phyloP scores from a whole-genome alignment of 1,140 invertebrate species.

The Cydia strobilella region DNA sequence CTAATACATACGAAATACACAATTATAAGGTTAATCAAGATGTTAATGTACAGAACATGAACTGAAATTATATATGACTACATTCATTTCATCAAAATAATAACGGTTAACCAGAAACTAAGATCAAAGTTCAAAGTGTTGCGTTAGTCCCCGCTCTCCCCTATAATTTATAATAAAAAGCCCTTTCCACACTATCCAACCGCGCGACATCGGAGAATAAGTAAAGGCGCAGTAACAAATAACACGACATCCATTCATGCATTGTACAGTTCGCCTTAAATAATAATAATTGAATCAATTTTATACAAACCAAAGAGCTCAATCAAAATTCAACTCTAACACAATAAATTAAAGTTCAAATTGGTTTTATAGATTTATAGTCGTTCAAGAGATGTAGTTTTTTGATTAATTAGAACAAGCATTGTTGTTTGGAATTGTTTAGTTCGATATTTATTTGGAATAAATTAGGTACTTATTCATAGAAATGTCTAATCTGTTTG shows the following conservation, averaged over 20 bases:
- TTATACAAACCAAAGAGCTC: conserved; percentile 42
- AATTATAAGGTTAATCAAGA: too few species aligned
- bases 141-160: too few species aligned
- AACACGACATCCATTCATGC: conserved; percentile 62
- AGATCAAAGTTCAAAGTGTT: too few species aligned
- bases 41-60: too few species aligned
- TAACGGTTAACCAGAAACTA: too few species aligned
- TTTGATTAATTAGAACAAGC: conserved; percentile 26
- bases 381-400: background rate
- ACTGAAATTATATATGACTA: too few species aligned
- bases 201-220: conserved; percentile 57
- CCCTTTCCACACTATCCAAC: conserved; percentile 40
- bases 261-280: conserved; percentile 66
- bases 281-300: conserved; percentile 73
- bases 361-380: background rate
- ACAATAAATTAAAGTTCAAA: background rate
- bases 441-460: conserved; percentile 1
- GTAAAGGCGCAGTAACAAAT: conserved; percentile 65
- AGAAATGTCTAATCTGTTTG: background rate
- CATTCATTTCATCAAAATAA: too few species aligned
- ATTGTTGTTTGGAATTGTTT: conserved; percentile 11
- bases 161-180: conserved; percentile 34
- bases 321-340: background rate
- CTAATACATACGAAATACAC: too few species aligned
- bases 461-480: conserved; percentile 2